Evolutionary conservation across 2,888 invertebrate genomes (phyloP).

Genomic region (Cantharis nigra): DNA sequence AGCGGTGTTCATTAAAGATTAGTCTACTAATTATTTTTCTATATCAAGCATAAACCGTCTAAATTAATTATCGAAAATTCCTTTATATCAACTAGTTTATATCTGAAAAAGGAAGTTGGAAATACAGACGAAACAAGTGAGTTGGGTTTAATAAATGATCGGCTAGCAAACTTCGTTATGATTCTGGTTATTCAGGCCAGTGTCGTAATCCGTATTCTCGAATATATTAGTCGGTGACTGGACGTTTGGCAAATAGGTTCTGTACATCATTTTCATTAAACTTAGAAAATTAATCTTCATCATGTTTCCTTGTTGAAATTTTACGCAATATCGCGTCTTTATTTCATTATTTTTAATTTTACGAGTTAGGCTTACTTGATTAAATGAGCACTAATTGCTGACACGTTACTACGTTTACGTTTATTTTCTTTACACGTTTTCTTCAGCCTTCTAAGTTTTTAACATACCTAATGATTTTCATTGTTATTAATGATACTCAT

Average conservation of each 20-base stretch:
- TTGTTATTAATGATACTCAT: background rate
- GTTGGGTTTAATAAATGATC: constrained; percentile 11
- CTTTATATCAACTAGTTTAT: background rate
- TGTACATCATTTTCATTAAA: constrained; percentile 19
- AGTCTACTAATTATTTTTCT: background rate
- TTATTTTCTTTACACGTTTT: background rate
- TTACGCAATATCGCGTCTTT: constrained; percentile 6
- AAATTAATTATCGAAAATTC: constrained; percentile 4
- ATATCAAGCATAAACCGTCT: background rate
- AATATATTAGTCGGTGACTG: constrained; percentile 15
- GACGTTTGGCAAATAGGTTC: constrained; percentile 21
- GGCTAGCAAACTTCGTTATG: constrained; percentile 13
- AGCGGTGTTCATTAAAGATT: background rate
- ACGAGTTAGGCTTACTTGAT: background rate
- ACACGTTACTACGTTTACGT: background rate
- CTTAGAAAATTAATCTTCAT: constrained; percentile 19
- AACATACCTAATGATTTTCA: background rate
- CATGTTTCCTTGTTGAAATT: constrained; percentile 4
- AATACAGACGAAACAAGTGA: constrained; percentile 3
- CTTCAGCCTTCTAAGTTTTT: background rate
- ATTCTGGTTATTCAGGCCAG: constrained; percentile 16
- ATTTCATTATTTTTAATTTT: background rate
- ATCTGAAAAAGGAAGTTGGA: background rate
- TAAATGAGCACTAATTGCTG: background rate
- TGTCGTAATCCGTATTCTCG: constrained; percentile 13